Base-by-base conservation (phyloP, 2,797 vertebrate genomes). In the Kryptolebias ocellatus region DNA sequence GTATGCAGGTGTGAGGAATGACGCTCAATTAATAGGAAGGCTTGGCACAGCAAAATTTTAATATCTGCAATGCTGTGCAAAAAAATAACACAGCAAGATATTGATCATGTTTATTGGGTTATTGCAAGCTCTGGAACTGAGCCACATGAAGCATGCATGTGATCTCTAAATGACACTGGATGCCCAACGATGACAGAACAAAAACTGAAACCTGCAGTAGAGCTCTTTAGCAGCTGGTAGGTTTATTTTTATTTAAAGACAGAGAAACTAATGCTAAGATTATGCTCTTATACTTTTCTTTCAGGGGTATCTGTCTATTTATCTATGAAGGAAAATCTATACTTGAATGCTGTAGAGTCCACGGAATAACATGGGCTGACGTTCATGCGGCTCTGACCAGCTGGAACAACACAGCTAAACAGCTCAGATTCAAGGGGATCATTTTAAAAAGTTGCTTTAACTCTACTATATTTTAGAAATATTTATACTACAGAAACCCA, bases 1-100 rank as follows among this genome's bases (percentile, higher is more conserved):
- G 34, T 50, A 67, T 75, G 54, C 59, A 71, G 60, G 20, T 39
- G 28, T 57, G 24, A 63, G 39, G 53, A 47, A 24, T 3, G 27
- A 29, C 8, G 31, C n/a, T 45, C 11, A 14, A 46, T 34, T 54
- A 44, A 54, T 31, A 37, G 28, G 59, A 53, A 54, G 62, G 42
- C 31, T 45, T 64, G 28, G 42, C 27, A 11, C 44, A 34, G 52
- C 14, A 31, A 12, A 53, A 20, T 18, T 44, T 31, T 18, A 44
- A 46, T 53, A 31, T 24, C 42, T 64, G n/a, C 42, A n/a, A 46
- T 20, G 17, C 52, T 54, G 17, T 9, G 12, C 27, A 54, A 52
- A 64, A 45, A 64, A 46, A 18, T 24, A 53, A 52, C 27, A 34
- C 27, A 29, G 42, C 27, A 44, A 46, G 29, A 54, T 64, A 64